Evolutionary conservation across 2,797 vertebrate species (phyloP), one percentile per base, ranked within the genome.

Genomic region (Pseudocheirus occidentalis): DNA sequence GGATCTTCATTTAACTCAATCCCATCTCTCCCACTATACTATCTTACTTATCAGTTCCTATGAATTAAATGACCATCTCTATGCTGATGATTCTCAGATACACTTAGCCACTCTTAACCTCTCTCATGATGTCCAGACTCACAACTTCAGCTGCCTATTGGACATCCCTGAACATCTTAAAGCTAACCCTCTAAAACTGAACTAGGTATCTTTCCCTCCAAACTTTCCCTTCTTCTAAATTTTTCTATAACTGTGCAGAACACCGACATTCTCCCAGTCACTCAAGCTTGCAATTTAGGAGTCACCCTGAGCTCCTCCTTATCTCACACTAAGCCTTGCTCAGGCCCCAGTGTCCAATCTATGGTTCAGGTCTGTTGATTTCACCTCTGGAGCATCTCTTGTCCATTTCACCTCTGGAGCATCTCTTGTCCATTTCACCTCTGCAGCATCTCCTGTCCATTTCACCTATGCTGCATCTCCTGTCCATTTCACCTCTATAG

Each of bases 381-480:
- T n/a, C 13, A 66, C 31, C 34, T 66, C 62, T n/a, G 34, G 4
- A 4, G 5, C 62, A 66, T n/a, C 31, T 62, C 31, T 34, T 4
- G 31, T 62, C 59, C 12, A 13, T 34, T 62, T 34, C 31, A 62
- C 59, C 59, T 62, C 59, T 62, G 31, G 0, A 0, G 1, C 31
- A n/a, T n/a, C 59, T 66, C 59, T 62, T 34, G 4, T 73, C 34
- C 5, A 18, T 40, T 18, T n/a, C 34, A 73, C 34, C 34, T 73
- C 14, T 18, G 1, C 4, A 1, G 0, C 34, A n/a, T n/a, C 62
- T n/a, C 13, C 16, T n/a, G 34, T 16, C 62, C 14, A 1, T 56
- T 56, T 57, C 24, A 57, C 56, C 56, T 57, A 24, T 57, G 2
- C 5, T 0, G 24, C 24, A 57, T 57, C 24, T 57, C 14, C 5